Conservation (phyloP, 2,113 vertebrate species). For the Poecile atricapillus region DNA sequence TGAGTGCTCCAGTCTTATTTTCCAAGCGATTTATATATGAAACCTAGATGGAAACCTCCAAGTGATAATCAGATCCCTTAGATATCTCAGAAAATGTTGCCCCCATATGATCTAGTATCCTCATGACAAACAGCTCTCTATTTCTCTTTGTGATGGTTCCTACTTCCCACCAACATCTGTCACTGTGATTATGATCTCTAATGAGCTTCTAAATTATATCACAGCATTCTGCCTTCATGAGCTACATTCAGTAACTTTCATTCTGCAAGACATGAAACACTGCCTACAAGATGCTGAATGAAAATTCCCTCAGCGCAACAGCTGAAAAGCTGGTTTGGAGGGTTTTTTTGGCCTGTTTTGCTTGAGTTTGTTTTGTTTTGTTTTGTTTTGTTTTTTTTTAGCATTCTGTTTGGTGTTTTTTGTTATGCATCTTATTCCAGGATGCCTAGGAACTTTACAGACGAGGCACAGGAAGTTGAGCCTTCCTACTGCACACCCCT, state of each 20-base stretch:
- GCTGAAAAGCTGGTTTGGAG: neutral
- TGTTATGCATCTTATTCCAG: neutral
- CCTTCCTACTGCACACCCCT: neutral
- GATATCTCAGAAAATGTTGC: neutral
- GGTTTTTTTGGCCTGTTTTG: neutral
- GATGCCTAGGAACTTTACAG: neutral
- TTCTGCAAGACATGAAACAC: neutral
- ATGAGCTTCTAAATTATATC: constrained; percentile 53
- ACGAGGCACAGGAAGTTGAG: accelerated
- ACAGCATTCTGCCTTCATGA: constrained; percentile 3
- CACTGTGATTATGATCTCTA: constrained; percentile 23
- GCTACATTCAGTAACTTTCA: neutral
- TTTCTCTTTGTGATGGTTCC: neutral
- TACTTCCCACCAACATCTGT: constrained; percentile 53
- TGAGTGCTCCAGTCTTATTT: neutral
- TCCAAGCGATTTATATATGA: neutral
- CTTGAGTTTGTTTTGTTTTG: too few species aligned
- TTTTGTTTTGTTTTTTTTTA: too few species aligned
- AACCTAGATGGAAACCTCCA: neutral
- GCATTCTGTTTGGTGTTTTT: neutral
- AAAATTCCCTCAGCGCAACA: neutral
- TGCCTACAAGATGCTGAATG: neutral
- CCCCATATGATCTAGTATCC: neutral
- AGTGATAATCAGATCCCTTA: neutral
- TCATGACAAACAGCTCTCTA: neutral